These are phyloP conservation scores for Zosterops hypoxanthus DNA, from an alignment of 2,113 vertebrate species.

Conservation along the genomic window DNA sequence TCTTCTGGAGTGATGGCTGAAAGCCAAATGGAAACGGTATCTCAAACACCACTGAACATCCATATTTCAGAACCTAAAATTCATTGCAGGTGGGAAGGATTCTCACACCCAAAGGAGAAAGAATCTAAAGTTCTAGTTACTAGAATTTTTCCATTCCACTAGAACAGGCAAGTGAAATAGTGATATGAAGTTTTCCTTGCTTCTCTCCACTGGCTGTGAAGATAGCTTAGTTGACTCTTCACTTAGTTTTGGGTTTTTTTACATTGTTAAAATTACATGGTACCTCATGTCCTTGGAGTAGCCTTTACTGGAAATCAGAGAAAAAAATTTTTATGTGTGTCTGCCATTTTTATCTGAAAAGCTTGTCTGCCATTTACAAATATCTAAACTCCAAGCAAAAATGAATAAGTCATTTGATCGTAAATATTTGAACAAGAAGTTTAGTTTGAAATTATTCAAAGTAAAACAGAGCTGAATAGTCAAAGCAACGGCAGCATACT, in stretches of 20 bases:
- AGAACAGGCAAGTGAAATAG: background rate
- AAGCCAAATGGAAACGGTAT: background rate
- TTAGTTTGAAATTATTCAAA: constrained; percentile 1
- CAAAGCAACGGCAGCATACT: background rate
- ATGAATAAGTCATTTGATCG: background rate
- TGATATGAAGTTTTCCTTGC: background rate
- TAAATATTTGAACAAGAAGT: background rate
- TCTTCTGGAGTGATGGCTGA: background rate
- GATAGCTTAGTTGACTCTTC: background rate
- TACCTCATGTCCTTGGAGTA: background rate
- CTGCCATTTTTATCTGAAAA: background rate
- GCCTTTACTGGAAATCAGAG: background rate
- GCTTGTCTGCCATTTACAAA: background rate
- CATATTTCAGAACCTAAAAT: background rate
- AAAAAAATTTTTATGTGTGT: background rate
- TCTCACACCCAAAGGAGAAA: background rate
- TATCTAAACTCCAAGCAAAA: background rate
- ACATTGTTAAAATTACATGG: background rate
- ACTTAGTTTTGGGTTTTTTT: background rate
- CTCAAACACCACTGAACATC: background rate
- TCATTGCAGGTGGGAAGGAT: background rate
- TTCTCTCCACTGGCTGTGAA: background rate
- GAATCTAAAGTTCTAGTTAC: background rate
- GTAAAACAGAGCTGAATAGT: background rate
- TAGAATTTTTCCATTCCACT: background rate